phyloP scores from a whole-genome alignment of 2,797 vertebrate genomes.

The Falco peregrinus region DNA sequence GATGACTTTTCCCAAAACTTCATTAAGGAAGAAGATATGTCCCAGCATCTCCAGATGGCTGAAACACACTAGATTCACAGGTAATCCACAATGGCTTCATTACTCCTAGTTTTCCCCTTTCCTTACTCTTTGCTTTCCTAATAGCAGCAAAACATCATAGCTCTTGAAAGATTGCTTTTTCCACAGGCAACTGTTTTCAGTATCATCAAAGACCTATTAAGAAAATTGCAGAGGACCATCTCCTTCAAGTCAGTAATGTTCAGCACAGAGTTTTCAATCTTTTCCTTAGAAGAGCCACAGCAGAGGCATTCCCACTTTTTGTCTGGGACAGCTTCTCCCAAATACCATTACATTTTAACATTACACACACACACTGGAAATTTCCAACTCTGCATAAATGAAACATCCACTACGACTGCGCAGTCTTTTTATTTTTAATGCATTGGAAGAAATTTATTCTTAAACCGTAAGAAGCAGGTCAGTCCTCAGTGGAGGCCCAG shows the following conservation, averaged over 20 bases:
- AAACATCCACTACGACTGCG: neutral
- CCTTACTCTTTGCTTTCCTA: neutral
- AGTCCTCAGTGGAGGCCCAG: neutral
- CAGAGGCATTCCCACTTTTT: neutral
- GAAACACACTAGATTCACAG: neutral
- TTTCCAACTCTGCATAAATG: neutral
- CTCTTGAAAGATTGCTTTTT: neutral
- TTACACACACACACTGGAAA: neutral
- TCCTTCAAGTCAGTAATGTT: neutral
- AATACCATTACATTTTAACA: neutral
- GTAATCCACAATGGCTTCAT: neutral
- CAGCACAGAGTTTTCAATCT: neutral
- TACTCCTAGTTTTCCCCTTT: neutral
- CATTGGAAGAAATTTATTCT: neutral
- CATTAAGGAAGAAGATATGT: neutral
- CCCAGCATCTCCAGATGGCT: neutral
- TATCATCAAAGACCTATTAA: conserved; percentile 33
- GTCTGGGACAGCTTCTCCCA: neutral
- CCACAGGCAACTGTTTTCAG: conserved; percentile 3
- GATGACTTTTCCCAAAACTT: conserved; percentile 50
- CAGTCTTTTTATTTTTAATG: neutral
- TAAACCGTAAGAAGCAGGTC: neutral
- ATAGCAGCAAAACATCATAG: neutral
- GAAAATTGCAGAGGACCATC: conserved; percentile 31
- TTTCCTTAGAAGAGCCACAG: neutral